Evolutionary conservation across 1,140 invertebrate species (phyloP), one percentile per base, ranked within the genome.

Genomic region (Kradibia gibbosae): DNA sequence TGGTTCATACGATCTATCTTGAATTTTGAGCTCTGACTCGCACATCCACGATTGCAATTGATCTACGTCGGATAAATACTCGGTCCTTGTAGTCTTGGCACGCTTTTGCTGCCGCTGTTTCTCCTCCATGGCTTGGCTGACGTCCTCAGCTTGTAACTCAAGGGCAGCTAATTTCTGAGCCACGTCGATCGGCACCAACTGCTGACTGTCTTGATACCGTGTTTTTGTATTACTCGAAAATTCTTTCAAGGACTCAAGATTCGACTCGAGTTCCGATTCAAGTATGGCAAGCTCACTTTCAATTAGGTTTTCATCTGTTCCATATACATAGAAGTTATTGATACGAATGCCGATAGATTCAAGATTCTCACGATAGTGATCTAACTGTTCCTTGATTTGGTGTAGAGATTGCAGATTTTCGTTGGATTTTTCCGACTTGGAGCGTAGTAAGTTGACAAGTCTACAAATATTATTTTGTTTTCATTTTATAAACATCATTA

Each of bases 31-130:
- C 88, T 98, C 96, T 0, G 96, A 95, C 65, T 95, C 93, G 55
- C 95, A 93, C 48, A 98, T 92, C 97, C 97, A 98, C 34, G 93
- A 92, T 85, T 96, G 95, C 1, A 98, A 93, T 78, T 94, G 94
- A 82, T 97, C 96, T 11, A 97, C 94, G 84, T 96, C 96, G 25
- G 92, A 91, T 13, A 94, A 88, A 88, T 97, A 98, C 79, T 98
- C 96, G 31, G 94, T 94, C 28, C 96, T 93, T 73, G 95, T 93
- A 25, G 96, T 96, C 84, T 94, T 93, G 11, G 96, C 97, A 70
- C 96, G 94, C 87, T 97, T 97, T 88, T 96, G 95, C 88, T 97
- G 96, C 86, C 95, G 93, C 84, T 96, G 94, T 88, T 97, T 97
- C 85, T 97, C 96, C 85, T 97, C 96, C 95, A 97, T 96, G 13